These are phyloP conservation scores for Apocrypta bakeri DNA, from an alignment of 1,140 invertebrate genomes.

Conservation along the genomic window DNA sequence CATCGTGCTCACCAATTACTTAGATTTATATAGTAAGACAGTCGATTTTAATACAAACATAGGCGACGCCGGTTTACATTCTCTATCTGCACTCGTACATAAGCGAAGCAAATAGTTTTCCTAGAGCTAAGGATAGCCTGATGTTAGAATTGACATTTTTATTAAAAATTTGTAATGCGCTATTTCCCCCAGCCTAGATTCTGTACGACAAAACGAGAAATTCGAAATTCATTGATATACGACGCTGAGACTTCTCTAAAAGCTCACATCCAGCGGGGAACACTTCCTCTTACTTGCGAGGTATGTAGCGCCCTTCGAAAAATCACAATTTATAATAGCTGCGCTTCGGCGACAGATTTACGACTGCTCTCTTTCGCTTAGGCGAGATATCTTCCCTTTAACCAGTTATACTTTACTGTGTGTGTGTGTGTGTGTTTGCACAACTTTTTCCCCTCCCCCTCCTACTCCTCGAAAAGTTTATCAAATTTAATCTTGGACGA, in stretches of 20 bases:
- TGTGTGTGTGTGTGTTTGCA: background rate
- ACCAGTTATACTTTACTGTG: background rate
- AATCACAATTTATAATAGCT: constrained; percentile 54
- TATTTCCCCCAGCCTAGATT: too few species aligned
- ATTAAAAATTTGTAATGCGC: too few species aligned
- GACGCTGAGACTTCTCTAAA: background rate
- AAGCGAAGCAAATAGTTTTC: too few species aligned
- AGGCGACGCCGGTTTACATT: too few species aligned
- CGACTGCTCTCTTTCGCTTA: constrained; percentile 22
- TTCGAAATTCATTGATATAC: background rate
- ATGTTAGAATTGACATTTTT: too few species aligned
- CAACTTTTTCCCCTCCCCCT: constrained; percentile 1
- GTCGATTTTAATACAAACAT: too few species aligned
- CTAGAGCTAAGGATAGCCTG: too few species aligned
- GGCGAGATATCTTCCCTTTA: constrained; percentile 31
- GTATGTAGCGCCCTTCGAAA: constrained; percentile 32
- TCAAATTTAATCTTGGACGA: constrained; percentile 35
- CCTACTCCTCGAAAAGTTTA: background rate
- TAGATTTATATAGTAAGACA: background rate
- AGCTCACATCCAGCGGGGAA: constrained; percentile 35
- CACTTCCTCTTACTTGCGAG: constrained; percentile 53
- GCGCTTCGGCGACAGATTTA: constrained; percentile 55
- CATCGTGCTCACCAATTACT: constrained; percentile 6
- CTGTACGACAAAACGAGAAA: background rate
- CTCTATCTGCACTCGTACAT: too few species aligned